A percentile compares a stretch with the other conserved stretches of the same genome.
Conservation (phyloP, 1,140 invertebrate species). For the Brachionus rubens region DNA sequence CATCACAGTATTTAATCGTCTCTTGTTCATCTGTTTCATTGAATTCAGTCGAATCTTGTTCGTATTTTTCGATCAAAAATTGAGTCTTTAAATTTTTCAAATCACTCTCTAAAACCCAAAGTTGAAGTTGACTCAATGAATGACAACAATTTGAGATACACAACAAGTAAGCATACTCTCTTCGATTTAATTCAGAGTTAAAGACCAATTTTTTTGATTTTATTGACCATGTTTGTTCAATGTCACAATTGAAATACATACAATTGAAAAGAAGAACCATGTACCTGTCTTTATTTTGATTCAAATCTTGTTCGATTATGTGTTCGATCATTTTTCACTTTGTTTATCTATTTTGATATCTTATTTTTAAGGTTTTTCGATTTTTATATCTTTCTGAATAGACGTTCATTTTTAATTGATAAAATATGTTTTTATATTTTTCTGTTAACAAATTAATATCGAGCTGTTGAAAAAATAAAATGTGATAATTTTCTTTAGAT, state of each 20-base stretch:
- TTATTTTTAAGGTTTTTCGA: not conserved
- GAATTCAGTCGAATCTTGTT: not conserved
- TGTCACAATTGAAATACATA: not conserved
- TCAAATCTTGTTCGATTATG: not conserved
- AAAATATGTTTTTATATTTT: not conserved
- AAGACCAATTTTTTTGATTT: not conserved
- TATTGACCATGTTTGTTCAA: not conserved
- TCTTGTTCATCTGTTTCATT: not conserved
- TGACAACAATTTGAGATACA: not conserved
- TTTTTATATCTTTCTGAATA: not conserved
- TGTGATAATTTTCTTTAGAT: too few relatives aligned
- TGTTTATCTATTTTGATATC: too few relatives aligned
- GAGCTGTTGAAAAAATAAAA: too few relatives aligned
- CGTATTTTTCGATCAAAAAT: not conserved
- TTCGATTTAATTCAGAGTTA: not conserved
- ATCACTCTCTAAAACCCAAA: not conserved
- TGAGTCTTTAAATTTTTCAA: not conserved
- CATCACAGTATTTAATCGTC: constrained; percentile 1
- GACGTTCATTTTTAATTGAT: not conserved
- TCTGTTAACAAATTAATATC: too few relatives aligned
- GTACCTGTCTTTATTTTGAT: not conserved
- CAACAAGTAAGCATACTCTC: not conserved
- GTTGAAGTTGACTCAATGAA: not conserved
- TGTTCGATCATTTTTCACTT: not conserved
- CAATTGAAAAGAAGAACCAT: not conserved